Evolutionary conservation across 2,113 vertebrate genomes (phyloP).

Genomic region (Pristiophorus japonicus): DNA sequence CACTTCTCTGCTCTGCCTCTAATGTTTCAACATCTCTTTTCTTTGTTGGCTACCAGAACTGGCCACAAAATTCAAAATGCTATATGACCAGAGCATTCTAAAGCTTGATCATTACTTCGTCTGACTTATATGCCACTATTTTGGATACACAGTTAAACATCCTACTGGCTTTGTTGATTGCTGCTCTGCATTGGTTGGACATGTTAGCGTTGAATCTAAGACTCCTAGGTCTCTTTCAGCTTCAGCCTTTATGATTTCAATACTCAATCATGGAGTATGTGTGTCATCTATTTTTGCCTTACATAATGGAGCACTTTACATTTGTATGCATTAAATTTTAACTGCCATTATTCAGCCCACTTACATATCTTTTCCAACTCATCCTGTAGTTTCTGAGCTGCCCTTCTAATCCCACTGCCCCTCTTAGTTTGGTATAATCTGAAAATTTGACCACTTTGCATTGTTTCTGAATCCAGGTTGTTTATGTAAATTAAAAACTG

Average conservation of each 20-base stretch:
- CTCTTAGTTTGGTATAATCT: too few relatives aligned
- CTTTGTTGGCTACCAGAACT: background rate
- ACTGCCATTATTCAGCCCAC: too few relatives aligned
- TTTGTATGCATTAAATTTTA: too few relatives aligned
- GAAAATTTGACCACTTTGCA: too few relatives aligned
- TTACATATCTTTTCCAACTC: too few relatives aligned
- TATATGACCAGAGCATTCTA: background rate
- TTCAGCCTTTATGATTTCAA: background rate
- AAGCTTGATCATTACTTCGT: background rate
- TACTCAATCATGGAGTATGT: background rate
- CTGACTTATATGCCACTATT: too few relatives aligned
- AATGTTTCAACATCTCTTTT: background rate
- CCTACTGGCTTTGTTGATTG: background rate
- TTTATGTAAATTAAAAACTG: too few relatives aligned
- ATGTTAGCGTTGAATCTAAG: background rate
- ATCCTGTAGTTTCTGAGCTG: too few relatives aligned
- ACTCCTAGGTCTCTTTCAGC: background rate
- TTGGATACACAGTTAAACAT: background rate
- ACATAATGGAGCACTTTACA: too few relatives aligned
- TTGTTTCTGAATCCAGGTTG: too few relatives aligned
- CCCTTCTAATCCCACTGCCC: too few relatives aligned
- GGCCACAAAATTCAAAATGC: background rate
- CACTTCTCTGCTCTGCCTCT: background rate
- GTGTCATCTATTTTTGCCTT: background rate
- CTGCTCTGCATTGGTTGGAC: background rate